phyloP scores from a whole-genome alignment of 2,797 vertebrate genomes.

The Enteromius mattozi region DNA sequence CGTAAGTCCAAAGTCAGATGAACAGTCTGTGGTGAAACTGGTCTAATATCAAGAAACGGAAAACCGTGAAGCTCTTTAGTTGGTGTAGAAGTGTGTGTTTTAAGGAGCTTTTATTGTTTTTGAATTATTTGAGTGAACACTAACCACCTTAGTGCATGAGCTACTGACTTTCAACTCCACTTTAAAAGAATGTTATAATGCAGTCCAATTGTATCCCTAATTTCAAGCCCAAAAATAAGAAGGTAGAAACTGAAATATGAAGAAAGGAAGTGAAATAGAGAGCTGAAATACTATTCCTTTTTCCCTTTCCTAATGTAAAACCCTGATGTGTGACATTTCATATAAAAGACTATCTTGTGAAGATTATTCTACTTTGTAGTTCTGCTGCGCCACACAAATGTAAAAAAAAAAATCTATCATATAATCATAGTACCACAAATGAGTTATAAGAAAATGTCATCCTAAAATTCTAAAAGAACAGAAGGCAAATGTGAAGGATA shows the following conservation, averaged over 20 bases:
- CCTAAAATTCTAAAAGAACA: slow-evolving; percentile 4
- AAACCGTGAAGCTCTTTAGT: slow-evolving; percentile 57
- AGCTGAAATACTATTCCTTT: slow-evolving; percentile 57
- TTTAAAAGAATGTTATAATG: slow-evolving; percentile 64
- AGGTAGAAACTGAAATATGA: background rate
- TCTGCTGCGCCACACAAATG: slow-evolving; percentile 1
- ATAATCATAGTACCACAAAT: background rate
- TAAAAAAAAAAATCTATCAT: background rate
- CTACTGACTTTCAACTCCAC: slow-evolving; percentile 58
- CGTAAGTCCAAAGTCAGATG: slow-evolving; percentile 77
- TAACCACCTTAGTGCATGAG: slow-evolving; percentile 48
- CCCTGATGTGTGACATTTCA: slow-evolving; percentile 54
- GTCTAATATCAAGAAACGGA: slow-evolving; percentile 68
- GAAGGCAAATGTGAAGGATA: background rate
- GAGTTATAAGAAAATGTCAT: background rate
- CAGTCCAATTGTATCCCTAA: slow-evolving; percentile 60
- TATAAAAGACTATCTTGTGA: background rate
- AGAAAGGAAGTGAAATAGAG: slow-evolving; percentile 43
- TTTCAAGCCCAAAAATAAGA: slow-evolving; percentile 64
- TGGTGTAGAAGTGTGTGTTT: slow-evolving; percentile 24
- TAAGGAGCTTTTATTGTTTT: slow-evolving; percentile 34
- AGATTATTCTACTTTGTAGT: slow-evolving; percentile 43
- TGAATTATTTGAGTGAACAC: slow-evolving; percentile 30
- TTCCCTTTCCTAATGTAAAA: slow-evolving; percentile 41
- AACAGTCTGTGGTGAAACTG: slow-evolving; percentile 68